Evolutionary conservation across 2,797 vertebrate species (phyloP), one percentile per base, ranked within the genome.

Genomic region (Arrhamphus sclerolepis): DNA sequence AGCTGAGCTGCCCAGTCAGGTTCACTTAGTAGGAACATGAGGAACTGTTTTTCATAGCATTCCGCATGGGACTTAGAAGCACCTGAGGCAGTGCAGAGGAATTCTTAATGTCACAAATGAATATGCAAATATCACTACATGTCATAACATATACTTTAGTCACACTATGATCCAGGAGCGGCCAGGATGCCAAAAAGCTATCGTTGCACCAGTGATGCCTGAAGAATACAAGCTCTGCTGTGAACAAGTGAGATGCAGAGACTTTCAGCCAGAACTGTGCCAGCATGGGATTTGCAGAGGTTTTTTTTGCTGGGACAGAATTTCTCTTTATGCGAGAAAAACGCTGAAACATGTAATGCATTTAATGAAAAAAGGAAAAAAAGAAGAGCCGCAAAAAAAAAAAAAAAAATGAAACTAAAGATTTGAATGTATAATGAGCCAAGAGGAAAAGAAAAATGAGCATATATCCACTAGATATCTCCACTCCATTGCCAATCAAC

Each of bases 91-190:
- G 9, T 24, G 11, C 20, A 53, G 60, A 76, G 58, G 67, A 78
- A 76, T 84, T 81, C 62, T 82, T 89, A 87, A 88, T 87, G 88
- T 85, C 84, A 89, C 73, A 79, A 75, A 88, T 87, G 79, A 87
- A 87, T 89, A 90, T 91, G 86, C 65, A 91, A 89, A 90, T 89
- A 83, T 66, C 80, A 82, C 51, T n/a, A 59, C 77, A 70, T 89
- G 90, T 90, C 89, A 89, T 63, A 88, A 86, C 87, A 88, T 78
- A 59, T 60, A 57, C 63, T 58, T 84, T 77, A 87, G 82, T 89
- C 84, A 90, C 65, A 38, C 48, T 49, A 39, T 81, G 80, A 88
- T 88, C 62, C 26, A 29, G 70, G 65, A 77, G 61, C 20, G 46
- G 72, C 67, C 34, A 42, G 62, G 50, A 48, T 59, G 62, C 65